Evolutionary conservation across 2,888 invertebrate species (phyloP).

Genomic region (Creontiades dilutus): DNA sequence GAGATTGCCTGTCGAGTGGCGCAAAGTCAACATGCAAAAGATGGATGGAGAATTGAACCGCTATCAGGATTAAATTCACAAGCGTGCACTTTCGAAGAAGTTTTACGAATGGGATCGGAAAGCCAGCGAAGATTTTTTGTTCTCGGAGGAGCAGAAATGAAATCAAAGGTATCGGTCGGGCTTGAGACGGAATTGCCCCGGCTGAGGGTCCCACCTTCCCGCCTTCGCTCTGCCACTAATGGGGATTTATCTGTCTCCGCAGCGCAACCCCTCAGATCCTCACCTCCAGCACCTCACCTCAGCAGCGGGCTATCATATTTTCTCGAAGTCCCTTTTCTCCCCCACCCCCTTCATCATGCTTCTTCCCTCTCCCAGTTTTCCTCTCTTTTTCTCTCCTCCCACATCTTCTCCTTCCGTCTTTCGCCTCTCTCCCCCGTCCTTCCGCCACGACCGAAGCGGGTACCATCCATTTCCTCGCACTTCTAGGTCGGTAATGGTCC

Average conservation of each 20-base stretch:
- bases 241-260: slow-evolving; percentile 42
- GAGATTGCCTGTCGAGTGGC: too few species aligned
- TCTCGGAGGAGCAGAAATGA: too few species aligned
- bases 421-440: too few species aligned
- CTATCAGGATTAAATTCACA: too few species aligned
- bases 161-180: not conserved
- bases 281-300: not conserved
- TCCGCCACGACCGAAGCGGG: not conserved
- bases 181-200: not conserved
- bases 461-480: slow-evolving; percentile 27
- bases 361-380: not conserved
- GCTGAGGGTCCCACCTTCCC: not conserved
- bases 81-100: too few species aligned
- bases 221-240: not conserved
- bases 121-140: too few species aligned
- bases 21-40: too few species aligned
- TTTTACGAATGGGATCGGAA: too few species aligned
- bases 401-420: not conserved
- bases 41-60: too few species aligned
- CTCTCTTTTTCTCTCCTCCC: not conserved
- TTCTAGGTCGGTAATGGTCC: slow-evolving; percentile 37
- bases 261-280: slow-evolving; percentile 16
- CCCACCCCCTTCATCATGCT: not conserved
- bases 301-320: slow-evolving; percentile 3
- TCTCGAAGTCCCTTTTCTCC: not conserved